Evolutionary conservation across 2,888 invertebrate species (phyloP).

Genomic region (Cantharis rustica): DNA sequence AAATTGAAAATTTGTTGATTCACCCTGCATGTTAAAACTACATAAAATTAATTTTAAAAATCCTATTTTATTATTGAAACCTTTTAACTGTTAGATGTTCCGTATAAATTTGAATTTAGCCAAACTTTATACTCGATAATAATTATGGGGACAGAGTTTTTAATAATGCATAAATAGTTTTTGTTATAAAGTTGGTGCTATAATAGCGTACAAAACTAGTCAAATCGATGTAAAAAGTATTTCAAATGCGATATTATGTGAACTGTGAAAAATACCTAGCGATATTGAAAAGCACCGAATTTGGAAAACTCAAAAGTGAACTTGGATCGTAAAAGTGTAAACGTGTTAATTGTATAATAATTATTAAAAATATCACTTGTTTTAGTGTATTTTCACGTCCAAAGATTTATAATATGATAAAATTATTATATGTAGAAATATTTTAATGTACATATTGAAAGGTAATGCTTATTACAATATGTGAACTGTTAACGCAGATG

Average conservation of each 20-base stretch:
- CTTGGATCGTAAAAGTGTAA: not conserved
- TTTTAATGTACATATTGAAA: not conserved
- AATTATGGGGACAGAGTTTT: not conserved
- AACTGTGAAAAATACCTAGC: not conserved
- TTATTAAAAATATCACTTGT: constrained; percentile 21
- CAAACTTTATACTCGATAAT: not conserved
- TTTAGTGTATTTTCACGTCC: constrained; percentile 32
- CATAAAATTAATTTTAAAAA: not conserved
- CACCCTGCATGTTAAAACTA: not conserved
- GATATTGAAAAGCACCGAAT: not conserved
- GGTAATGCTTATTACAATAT: constrained; percentile 28
- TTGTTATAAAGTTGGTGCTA: constrained; percentile 8
- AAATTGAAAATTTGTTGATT: not conserved
- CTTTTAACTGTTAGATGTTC: not conserved
- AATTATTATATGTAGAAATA: constrained; percentile 23
- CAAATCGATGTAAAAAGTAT: constrained; percentile 4
- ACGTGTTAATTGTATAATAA: constrained; percentile 9
- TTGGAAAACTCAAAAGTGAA: not conserved
- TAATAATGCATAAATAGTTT: not conserved
- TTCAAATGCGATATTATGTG: not conserved
- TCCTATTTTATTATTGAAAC: not conserved
- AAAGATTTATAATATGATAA: constrained; percentile 26
- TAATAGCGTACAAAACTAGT: constrained; percentile 18
- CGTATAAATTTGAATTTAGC: not conserved
- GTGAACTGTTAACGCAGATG: constrained; percentile 40